Conservation (phyloP, 2,888 invertebrate genomes). For the Minunthozetes semirufus region DNA sequence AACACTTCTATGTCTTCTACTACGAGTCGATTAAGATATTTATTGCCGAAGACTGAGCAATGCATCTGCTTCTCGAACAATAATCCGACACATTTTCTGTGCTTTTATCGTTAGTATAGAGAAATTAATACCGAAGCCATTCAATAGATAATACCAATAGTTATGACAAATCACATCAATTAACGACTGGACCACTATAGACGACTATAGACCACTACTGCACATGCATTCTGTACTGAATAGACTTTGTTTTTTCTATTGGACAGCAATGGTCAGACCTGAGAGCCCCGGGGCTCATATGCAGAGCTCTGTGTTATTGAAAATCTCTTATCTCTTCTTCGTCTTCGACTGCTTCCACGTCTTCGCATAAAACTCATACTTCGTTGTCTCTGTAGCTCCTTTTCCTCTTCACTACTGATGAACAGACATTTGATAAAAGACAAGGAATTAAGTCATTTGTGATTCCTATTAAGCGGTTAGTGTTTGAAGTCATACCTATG, state of each 20-base stretch:
- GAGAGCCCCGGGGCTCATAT: neutral
- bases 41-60: no score
- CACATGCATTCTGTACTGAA: neutral
- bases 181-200: slow-evolving; percentile 24
- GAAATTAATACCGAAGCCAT: neutral
- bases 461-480: neutral
- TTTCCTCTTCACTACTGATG: slow-evolving; percentile 4
- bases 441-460: no score
- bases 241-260: neutral
- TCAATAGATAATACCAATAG: neutral
- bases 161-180: slow-evolving; percentile 17
- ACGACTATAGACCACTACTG: neutral
- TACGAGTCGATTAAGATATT: no score
- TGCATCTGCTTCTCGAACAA: no score
- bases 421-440: no score
- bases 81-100: neutral
- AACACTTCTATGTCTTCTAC: no score
- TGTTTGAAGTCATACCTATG: slow-evolving; percentile 17
- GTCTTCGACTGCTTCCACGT: slow-evolving; percentile 16
- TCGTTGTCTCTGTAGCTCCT: neutral
- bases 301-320: neutral
- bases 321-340: slow-evolving; percentile 1
- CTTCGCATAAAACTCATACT: slow-evolving; percentile 15
- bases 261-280: slow-evolving; percentile 15
- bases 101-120: neutral